phyloP scores from a whole-genome alignment of 1,140 invertebrate genomes.

The Cotesia typhae region DNA sequence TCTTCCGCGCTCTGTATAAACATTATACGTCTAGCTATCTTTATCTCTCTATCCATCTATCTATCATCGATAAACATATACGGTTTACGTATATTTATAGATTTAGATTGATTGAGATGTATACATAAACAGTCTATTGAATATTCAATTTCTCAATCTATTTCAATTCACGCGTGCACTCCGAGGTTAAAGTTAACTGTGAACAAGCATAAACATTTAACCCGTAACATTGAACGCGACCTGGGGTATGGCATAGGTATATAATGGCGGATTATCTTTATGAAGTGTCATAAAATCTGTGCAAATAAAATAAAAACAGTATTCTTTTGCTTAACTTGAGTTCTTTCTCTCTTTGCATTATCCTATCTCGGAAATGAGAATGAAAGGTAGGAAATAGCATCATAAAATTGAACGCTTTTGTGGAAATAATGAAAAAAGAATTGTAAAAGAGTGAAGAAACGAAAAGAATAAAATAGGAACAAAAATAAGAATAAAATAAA shows the following conservation, averaged over 20 bases:
- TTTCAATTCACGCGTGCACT: conserved; percentile 9
- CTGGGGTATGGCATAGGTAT: neutral
- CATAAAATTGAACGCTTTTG: conserved; percentile 38
- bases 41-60: too few species aligned
- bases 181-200: conserved; percentile 6
- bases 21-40: too few species aligned
- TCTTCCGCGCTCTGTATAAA: conserved; percentile 2
- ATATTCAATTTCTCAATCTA: conserved; percentile 19
- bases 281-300: conserved; percentile 8
- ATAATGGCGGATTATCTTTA: neutral
- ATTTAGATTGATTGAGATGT: neutral
- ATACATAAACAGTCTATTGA: conserved; percentile 5
- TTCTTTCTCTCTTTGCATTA: conserved; percentile 7
- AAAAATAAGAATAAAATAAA: conserved; percentile 5
- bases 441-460: neutral
- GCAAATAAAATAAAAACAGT: neutral
- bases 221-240: conserved; percentile 2
- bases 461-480: conserved; percentile 10
- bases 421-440: conserved; percentile 28
- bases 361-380: conserved; percentile 35
- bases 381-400: conserved; percentile 38
- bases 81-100: neutral
- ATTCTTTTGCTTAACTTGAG: conserved; percentile 8
- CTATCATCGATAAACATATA: too few species aligned
- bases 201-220: conserved; percentile 14